Conservation (phyloP, 2,888 invertebrate species). For the Antitype chi region DNA sequence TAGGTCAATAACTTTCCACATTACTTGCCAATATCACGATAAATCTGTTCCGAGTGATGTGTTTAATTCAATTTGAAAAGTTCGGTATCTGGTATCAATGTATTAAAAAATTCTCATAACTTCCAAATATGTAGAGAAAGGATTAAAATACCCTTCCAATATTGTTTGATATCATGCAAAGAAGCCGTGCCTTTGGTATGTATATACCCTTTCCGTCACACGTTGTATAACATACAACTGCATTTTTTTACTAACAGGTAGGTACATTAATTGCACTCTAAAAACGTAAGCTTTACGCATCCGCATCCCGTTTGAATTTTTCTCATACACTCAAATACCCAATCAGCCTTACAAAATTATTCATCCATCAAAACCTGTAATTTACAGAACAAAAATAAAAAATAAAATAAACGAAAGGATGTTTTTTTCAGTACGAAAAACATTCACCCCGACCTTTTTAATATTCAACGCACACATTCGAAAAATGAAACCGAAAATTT, state of each 20-base stretch:
- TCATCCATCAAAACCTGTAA: constrained; percentile 28
- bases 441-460: constrained; percentile 31
- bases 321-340: neutral
- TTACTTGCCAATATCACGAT: no score
- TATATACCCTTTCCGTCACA: no score
- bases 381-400: neutral
- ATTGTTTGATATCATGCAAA: no score
- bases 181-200: no score
- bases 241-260: neutral
- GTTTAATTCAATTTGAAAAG: no score
- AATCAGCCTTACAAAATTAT: constrained; percentile 30
- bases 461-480: constrained; percentile 42
- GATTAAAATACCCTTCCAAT: no score
- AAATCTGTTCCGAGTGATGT: no score
- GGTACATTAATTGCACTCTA: neutral
- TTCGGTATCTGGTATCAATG: no score
- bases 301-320: neutral
- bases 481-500: constrained; percentile 43
- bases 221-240: no score
- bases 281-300: constrained; percentile 2
- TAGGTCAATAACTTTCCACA: no score
- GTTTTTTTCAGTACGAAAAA: constrained; percentile 6
- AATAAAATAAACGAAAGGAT: neutral
- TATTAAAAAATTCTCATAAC: no score
- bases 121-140: no score